phyloP scores from a whole-genome alignment of 1,140 invertebrate species.

The Oryzaephilus surinamensis region DNA sequence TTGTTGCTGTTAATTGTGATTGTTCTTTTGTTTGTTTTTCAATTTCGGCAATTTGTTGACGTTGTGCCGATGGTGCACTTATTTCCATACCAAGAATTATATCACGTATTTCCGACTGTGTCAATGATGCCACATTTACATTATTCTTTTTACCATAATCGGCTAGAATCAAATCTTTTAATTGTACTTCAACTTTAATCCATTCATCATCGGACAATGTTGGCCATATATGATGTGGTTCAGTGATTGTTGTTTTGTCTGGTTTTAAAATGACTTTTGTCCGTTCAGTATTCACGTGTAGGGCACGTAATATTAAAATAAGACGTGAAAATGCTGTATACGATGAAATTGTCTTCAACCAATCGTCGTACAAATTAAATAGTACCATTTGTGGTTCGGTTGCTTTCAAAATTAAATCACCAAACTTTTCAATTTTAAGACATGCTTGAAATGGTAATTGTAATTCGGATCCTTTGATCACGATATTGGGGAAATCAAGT shows the following conservation, averaged over 20 bases:
- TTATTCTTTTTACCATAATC: constrained; percentile 99
- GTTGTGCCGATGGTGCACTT: constrained; percentile 93
- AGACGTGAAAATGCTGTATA: constrained; percentile 96
- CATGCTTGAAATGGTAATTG: constrained; percentile 99
- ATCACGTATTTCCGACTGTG: constrained; percentile 97
- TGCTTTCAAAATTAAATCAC: constrained; percentile 96
- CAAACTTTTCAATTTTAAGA: constrained; percentile 98
- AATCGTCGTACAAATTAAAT: constrained; percentile 99
- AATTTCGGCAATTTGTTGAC: constrained; percentile 99
- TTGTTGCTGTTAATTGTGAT: constrained; percentile 94
- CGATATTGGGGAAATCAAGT: constrained; percentile 98
- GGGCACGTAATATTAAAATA: constrained; percentile 89
- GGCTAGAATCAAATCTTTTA: constrained; percentile 96
- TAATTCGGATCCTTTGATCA: constrained; percentile 98
- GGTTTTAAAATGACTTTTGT: constrained; percentile 98
- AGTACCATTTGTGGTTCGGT: constrained; percentile 99
- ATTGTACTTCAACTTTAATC: constrained; percentile 97
- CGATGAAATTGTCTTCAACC: constrained; percentile 94
- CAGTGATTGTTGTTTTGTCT: constrained; percentile 97
- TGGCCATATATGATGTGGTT: constrained; percentile 99
- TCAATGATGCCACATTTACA: constrained; percentile 96
- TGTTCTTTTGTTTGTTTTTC: constrained; percentile 99
- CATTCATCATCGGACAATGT: constrained; percentile 95
- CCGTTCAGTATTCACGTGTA: constrained; percentile 98
- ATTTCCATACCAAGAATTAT: constrained; percentile 99